Evolutionary conservation across 1,140 invertebrate genomes (phyloP).

Genomic region (Centruroides sculpturatus): DNA sequence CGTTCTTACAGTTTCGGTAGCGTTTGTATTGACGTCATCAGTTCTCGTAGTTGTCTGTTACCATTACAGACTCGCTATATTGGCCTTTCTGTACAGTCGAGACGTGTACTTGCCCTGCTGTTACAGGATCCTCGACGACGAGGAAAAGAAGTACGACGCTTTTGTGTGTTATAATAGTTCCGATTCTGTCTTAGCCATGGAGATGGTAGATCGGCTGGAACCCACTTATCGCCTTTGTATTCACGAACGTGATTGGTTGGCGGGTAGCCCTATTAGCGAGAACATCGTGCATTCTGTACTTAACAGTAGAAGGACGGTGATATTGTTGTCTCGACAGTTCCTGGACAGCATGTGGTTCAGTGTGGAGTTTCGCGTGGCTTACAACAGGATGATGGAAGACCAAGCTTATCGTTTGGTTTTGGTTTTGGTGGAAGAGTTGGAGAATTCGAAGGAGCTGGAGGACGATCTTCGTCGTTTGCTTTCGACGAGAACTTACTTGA

Average conservation of each 20-base stretch:
- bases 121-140: slow-evolving; percentile 29
- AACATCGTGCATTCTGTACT: slow-evolving; percentile 80
- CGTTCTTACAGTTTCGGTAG: too few species aligned
- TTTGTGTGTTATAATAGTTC: slow-evolving; percentile 68
- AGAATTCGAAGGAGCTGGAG: slow-evolving; percentile 20
- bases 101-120: too few species aligned
- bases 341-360: too few species aligned
- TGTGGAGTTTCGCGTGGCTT: too few species aligned
- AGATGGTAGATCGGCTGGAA: slow-evolving; percentile 46
- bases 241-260: slow-evolving; percentile 81
- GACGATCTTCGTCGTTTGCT: too few species aligned
- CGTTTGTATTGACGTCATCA: too few species aligned
- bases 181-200: slow-evolving; percentile 49
- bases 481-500: too few species aligned
- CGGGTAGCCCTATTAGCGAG: slow-evolving; percentile 57
- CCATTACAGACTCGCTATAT: too few species aligned
- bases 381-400: slow-evolving; percentile 39
- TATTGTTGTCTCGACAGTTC: slow-evolving; percentile 50
- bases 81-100: too few species aligned
- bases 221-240: slow-evolving; percentile 56
- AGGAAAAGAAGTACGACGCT: slow-evolving; percentile 61
- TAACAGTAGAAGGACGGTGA: slow-evolving; percentile 68
- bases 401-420: slow-evolving; percentile 77
- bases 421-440: slow-evolving; percentile 39
- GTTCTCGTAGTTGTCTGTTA: too few species aligned